Evolutionary conservation across 2,113 vertebrate species (phyloP), one percentile per base, ranked within the genome.

Genomic region (Cololabis saira): DNA sequence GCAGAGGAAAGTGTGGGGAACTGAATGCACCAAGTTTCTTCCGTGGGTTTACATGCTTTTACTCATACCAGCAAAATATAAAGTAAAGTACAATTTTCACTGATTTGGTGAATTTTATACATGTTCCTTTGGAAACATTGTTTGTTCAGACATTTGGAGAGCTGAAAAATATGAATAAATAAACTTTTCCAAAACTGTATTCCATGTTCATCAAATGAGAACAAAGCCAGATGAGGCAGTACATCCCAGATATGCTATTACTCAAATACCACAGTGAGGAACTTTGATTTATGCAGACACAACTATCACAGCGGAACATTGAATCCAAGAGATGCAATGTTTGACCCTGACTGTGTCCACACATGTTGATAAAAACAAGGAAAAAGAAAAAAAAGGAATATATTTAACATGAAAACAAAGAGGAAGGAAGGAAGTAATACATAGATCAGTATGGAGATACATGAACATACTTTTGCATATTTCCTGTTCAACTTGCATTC

Each of bases 61-160:
- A 47, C 67, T 58, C 5, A 45, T 58, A 73, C 61, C 53, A 74
- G 63, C 59, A 56, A 56, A 37, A 30, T 12, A 47, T 3, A 47
- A 22, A 50, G 8, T 5, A 61, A 59, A 65, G 54, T 71, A 54
- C 53, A 15, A 40, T 71, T 62, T 73, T 47, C 13, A 57, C 6
- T 53, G 42, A 68, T 45, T 64, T 61, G 30, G 48, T 71, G 52
- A 80, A 74, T 60, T 30, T 82, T 58, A 68, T 43, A 59, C 67
- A 76, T 72, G 61, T 70, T 88, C 60, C 58, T 48, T 74, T 65
- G 16, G 40, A 80, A 70, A 63, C 14, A 12, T 58, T 75, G 47
- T 69, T 43, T 62, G 55, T 24, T 68, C 13, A 68, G 60, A 56
- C 67, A 5, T 24, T 7, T 21, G 33, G 15, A 65, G 48, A 44